Base-by-base conservation (phyloP, 2,113 vertebrate species). In the Sinocyclocheilus anophthalmus region DNA sequence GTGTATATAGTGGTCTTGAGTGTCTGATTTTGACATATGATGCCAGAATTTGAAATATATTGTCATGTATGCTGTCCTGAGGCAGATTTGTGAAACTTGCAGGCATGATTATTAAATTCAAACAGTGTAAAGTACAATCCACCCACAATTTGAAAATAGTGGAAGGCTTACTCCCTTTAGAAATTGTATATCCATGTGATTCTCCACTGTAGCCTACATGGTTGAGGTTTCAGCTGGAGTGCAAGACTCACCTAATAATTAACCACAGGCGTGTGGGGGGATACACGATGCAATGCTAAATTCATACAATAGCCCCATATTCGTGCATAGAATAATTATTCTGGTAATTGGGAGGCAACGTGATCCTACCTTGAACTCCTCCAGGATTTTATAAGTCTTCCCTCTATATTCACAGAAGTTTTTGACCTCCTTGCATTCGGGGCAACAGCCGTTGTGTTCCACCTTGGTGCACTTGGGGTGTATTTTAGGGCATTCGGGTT, bases 391-490 rank as follows among this genome's bases (percentile, higher is more conserved):
- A 92, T 99, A 99, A 81, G 94, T 98, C 95, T 99, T 98, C 90
- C 96, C 97, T 89, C 96, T 96, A 92, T 99, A 99, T 95, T 99
- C 98, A 95, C 98, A 99, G 95, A 98, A 99, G 96, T 98, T 99
- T 94, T 96, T 99, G 90, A 99, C 96, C 95, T 99, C 98, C 93
- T 99, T 99, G 95, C 98, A 99, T 90, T 99, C 97, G 3, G 97
- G 97, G 91, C 98, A 99, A 93, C 98, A 99, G 90, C 98, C 98
- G 88, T 99, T 99, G 93, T 99, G 97, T 92, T 99, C 97, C 94
- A 99, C 97, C 94, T 99, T 99, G 90, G 97, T 98, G 95, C 98
- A 99, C 94, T 99, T 99, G 61, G 98, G 98, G 94, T 99, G 98
- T 90, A 99, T 97, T 95, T 96, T 97, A 73, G 98, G 98, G 91